Conservation (phyloP, 2,113 vertebrate genomes). For the Halichoeres trimaculatus region DNA sequence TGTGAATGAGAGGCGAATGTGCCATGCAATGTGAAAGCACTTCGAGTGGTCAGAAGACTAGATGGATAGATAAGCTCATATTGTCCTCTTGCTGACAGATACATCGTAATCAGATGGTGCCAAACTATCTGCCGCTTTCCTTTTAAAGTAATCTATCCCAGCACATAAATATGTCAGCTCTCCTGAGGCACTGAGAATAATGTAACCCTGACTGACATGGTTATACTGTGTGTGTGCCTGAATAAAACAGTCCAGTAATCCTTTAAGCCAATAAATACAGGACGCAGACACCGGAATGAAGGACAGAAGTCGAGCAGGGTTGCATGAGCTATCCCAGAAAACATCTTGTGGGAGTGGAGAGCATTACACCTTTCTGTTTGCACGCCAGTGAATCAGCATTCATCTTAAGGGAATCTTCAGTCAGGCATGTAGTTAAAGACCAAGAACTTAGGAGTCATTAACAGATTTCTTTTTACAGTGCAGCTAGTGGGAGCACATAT, state of each 20-base stretch:
- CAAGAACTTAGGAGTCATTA: not conserved
- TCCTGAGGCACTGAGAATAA: slow-evolving; percentile 15
- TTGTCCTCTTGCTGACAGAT: too few species aligned
- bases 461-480: not conserved
- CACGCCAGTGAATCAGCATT: slow-evolving; percentile 45
- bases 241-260: slow-evolving; percentile 74
- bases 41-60: too few species aligned
- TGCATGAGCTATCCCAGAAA: slow-evolving; percentile 34
- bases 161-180: not conserved
- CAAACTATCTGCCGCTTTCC: slow-evolving; percentile 45
- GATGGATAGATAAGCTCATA: not conserved
- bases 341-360: slow-evolving; percentile 31
- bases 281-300: slow-evolving; percentile 38
- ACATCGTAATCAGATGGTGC: slow-evolving; percentile 28
- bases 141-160: slow-evolving; percentile 34
- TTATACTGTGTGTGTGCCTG: slow-evolving; percentile 36
- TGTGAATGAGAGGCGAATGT: too few species aligned
- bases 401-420: not conserved
- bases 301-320: slow-evolving; percentile 59
- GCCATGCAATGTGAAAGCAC: too few species aligned
- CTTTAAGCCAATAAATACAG: slow-evolving; percentile 78
- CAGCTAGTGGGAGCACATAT: not conserved
- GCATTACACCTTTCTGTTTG: slow-evolving; percentile 30
- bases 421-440: slow-evolving; percentile 1
- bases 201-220: slow-evolving; percentile 50